Conservation (phyloP, 2,888 invertebrate species). For the Meiosimyza decipiens region DNA sequence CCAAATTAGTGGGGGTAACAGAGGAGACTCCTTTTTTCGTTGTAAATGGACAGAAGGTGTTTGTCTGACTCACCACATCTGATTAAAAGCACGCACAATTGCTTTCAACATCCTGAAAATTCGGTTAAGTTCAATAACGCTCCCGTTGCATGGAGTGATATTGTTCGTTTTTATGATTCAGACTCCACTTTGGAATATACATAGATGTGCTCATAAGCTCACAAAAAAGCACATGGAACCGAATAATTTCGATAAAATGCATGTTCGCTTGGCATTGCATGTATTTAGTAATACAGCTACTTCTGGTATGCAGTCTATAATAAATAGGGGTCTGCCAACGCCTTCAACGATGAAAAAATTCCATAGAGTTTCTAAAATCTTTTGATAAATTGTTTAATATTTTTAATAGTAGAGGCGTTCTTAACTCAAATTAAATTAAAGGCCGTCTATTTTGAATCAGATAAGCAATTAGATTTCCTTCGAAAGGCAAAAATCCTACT, state of each 20-base stretch:
- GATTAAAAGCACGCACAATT: conserved; percentile 7
- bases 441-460: too few relatives aligned
- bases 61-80: neutral
- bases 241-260: neutral
- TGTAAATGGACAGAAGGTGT: neutral
- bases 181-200: neutral
- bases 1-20: neutral
- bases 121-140: neutral
- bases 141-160: neutral
- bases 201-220: conserved; percentile 4
- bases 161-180: conserved; percentile 13
- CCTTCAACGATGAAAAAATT: neutral
- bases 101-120: neutral
- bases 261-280: neutral
- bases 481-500: too few relatives aligned
- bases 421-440: too few relatives aligned
- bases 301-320: too few relatives aligned
- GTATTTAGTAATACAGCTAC: conserved; percentile 17
- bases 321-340: too few relatives aligned
- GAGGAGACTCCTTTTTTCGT: neutral
- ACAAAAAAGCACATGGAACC: neutral
- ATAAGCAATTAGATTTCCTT: too few relatives aligned
- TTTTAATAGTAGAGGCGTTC: too few relatives aligned
- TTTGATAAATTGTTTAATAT: too few relatives aligned
- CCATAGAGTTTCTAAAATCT: neutral